Evolutionary conservation across 37 sponge, comb jelly and placozoan species (phyloP).

Genomic region (Spongia lamella): DNA sequence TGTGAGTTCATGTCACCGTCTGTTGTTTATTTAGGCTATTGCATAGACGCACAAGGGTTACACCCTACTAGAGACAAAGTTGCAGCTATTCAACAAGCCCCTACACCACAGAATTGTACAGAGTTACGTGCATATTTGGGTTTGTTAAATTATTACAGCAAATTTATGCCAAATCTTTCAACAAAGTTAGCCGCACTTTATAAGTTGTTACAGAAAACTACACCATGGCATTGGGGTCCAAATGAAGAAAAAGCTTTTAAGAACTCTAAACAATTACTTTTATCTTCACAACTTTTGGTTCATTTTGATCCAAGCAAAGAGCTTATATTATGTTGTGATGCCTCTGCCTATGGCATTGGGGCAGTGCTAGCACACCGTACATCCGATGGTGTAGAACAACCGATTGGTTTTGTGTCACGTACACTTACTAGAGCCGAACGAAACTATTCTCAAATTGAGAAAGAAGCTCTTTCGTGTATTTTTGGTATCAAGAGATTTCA

Average conservation of each 20-base stretch:
- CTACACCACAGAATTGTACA: background rate
- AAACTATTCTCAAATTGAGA: constrained; percentile 18
- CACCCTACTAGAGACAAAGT: constrained; percentile 25
- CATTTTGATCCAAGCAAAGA: constrained; percentile 35
- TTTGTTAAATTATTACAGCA: background rate
- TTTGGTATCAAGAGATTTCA: constrained; percentile 1
- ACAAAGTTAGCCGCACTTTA: background rate
- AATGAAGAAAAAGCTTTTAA: constrained; percentile 25
- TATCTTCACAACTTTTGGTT: constrained; percentile 36
- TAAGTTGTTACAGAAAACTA: background rate
- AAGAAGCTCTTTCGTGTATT: background rate
- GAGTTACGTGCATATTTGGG: background rate
- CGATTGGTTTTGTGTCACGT: constrained; percentile 35
- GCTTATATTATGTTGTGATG: constrained; percentile 23
- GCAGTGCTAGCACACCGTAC: constrained; percentile 21
- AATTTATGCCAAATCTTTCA: constrained; percentile 7
- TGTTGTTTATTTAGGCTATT: constrained; percentile 24
- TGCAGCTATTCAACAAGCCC: constrained; percentile 1
- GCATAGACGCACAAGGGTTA: constrained; percentile 11
- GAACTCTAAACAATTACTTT: constrained; percentile 20
- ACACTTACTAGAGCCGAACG: constrained; percentile 7
- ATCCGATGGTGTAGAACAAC: constrained; percentile 30
- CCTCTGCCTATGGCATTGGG: constrained; percentile 21
- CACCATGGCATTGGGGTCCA: constrained; percentile 43
- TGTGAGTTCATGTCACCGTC: constrained; percentile 20